A percentile compares a stretch with the other conserved stretches of the same genome.
Conservation (phyloP, 2,797 vertebrate species). For the Brachymystax lenok region DNA sequence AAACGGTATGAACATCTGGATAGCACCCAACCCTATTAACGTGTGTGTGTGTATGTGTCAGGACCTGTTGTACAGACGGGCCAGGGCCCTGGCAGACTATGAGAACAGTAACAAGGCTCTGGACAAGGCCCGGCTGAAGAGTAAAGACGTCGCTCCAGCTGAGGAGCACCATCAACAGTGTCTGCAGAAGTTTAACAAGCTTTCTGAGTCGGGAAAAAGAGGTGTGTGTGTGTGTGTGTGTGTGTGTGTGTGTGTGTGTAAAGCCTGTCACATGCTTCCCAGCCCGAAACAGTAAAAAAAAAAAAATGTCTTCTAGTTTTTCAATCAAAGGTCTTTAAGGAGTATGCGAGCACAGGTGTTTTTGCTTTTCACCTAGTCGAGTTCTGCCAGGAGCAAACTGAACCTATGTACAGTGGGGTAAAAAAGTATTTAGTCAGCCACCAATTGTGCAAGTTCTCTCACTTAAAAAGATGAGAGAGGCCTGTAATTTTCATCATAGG, state of each 20-base stretch:
- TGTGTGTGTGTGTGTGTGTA: slow-evolving; percentile 58
- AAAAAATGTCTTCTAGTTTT: too few species aligned
- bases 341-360: too few species aligned
- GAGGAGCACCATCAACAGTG: slow-evolving; percentile 90
- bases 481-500: too few species aligned
- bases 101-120: slow-evolving; percentile 96
- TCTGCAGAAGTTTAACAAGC: slow-evolving; percentile 93
- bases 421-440: too few species aligned
- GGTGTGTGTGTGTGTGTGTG: slow-evolving; percentile 67
- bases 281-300: too few species aligned
- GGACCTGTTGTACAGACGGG: slow-evolving; percentile 94
- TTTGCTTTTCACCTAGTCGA: too few species aligned
- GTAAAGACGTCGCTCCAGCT: slow-evolving; percentile 87
- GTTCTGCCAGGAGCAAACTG: too few species aligned
- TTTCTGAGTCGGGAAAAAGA: slow-evolving; percentile 95
- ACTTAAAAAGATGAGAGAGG: too few species aligned
- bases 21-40: slow-evolving; percentile 49
- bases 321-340: too few species aligned
- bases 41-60: slow-evolving; percentile 57
- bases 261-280: too few species aligned
- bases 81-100: slow-evolving; percentile 89
- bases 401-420: too few species aligned
- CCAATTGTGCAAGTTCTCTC: too few species aligned
- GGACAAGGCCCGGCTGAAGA: slow-evolving; percentile 94
- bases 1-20: slow-evolving; percentile 93